Evolutionary conservation across 2,113 vertebrate species (phyloP), one percentile per base, ranked within the genome.

Genomic region (Takifugu bimaculatus): DNA sequence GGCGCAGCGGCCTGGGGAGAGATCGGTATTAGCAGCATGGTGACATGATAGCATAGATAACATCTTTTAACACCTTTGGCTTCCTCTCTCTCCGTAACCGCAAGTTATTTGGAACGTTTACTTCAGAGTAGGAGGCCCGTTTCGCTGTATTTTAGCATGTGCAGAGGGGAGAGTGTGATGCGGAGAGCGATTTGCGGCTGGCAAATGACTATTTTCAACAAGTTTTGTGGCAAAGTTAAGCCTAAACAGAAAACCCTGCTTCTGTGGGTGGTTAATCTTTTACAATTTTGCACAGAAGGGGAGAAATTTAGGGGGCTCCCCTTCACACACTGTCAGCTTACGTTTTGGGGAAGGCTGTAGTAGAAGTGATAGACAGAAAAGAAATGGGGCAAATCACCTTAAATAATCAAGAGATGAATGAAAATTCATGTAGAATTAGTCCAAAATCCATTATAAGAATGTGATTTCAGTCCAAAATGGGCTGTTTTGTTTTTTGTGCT

Each of bases 271-370:
- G 77, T 81, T 76, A 80, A 50, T 53, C 65, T 77, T 65, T 39
- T 39, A 39, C 5, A 73, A 66, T 62, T 86, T 48, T 84, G 70
- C 64, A 74, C 71, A 79, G 73, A 63, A 65, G 76, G 88, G 88
- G 86, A 84, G 66, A 88, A 81, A 75, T 43, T n/a, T 60, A 74
- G 90, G 89, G 88, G 85, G 52, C 60, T 80, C 79, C 91, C 91
- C 85, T 72, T 15, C 43, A 48, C 10, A 58, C 55, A 44, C 32
- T 60, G 44, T 69, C 55, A 57, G 52, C 43, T 83, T 74, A 71
- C 29, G 51, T 39, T 48, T 13, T 44, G 50, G 55, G 35, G 26
- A 76, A 62, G 28, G 52, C 45, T 54, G 26, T 49, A 55, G 43
- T 52, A 12, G 32, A 43, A 15, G 25, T 42, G 54, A 4, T 26